Base-by-base conservation (phyloP, 2,888 invertebrate species). In the Dynastes maya region DNA sequence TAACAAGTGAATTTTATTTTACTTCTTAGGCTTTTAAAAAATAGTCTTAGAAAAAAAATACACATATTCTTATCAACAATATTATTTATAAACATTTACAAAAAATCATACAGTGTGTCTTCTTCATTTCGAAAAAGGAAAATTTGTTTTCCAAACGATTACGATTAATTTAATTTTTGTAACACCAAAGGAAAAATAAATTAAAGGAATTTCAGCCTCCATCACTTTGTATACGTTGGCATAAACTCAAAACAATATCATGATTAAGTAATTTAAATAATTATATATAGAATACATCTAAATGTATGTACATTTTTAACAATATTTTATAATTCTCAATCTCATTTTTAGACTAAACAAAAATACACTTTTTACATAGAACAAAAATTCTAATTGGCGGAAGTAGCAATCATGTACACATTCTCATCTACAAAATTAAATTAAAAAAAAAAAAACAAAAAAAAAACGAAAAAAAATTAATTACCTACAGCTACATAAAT, bases 11-110 rank as follows among this genome's bases (percentile, higher is more conserved):
- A 61, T 64, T 78, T 78, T 78, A 78, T 77, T 68, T 72, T 70
- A 49, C 51, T 71, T 71, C 29, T 78, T 51, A 78, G 55, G 64
- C 68, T 67, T 63, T 78, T 67, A 76, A 55, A 78, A 78, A 78
- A 78, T 67, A 75, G 72, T 78, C 75, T 75, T 75, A 78, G 58
- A 78, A 77, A 79, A 78, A 75, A 79, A 79, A 79, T 79, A 79
- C 79, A 79, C 79, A 79, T 77, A 55, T 63, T 79, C 70, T 79
- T 79, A 79, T 79, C 72, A 79, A 79, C 79, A 79, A 79, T 78
- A 79, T 77, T 77, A 77, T 79, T 77, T 79, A 77, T 79, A 79
- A 79, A 79, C 77, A 79, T 79, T 71, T 79, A 79, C 79, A 79
- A 79, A 79, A 79, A 79, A 79, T 77, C 70, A 68, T 77, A 77